phyloP scores from a whole-genome alignment of 2,888 invertebrate genomes.

The Lasioglossum morio region DNA sequence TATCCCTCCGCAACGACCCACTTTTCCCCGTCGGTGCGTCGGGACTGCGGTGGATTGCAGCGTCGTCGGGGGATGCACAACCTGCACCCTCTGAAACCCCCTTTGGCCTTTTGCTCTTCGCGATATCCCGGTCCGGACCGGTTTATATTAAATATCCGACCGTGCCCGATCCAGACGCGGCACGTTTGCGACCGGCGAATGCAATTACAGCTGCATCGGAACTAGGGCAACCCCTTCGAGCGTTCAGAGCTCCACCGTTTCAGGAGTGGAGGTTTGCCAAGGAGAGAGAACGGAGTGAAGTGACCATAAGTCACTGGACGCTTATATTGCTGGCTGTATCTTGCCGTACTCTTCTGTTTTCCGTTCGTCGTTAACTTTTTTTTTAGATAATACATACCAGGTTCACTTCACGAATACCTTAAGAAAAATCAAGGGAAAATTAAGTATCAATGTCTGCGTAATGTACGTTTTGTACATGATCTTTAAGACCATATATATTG shows the following conservation, averaged over 20 bases:
- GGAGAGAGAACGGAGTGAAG: not conserved
- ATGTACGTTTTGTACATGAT: not conserved
- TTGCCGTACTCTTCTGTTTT: not conserved
- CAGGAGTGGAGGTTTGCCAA: slow-evolving; percentile 5
- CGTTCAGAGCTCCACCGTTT: slow-evolving; percentile 17
- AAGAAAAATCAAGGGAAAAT: not conserved
- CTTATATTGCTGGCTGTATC: not conserved
- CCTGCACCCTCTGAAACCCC: slow-evolving; percentile 6
- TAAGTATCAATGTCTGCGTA: not conserved
- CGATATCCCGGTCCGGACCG: slow-evolving; percentile 40
- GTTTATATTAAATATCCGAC: slow-evolving; percentile 66
- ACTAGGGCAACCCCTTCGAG: slow-evolving; percentile 70
- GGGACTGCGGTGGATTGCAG: slow-evolving; percentile 41
- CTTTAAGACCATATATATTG: not conserved
- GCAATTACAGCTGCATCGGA: slow-evolving; percentile 68
- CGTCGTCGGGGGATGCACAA: not conserved
- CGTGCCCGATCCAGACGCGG: slow-evolving; percentile 39
- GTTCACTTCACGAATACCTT: not conserved
- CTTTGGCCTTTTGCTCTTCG: slow-evolving; percentile 33
- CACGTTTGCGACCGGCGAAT: slow-evolving; percentile 50
- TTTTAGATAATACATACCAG: not conserved
- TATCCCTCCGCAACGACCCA: slow-evolving; percentile 40
- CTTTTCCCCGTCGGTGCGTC: slow-evolving; percentile 35
- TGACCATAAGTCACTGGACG: slow-evolving; percentile 1
- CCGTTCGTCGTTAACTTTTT: not conserved